Evolutionary conservation across 1,140 invertebrate genomes (phyloP), one percentile per base, ranked within the genome.

Genomic region (Drosophila arawakana): DNA sequence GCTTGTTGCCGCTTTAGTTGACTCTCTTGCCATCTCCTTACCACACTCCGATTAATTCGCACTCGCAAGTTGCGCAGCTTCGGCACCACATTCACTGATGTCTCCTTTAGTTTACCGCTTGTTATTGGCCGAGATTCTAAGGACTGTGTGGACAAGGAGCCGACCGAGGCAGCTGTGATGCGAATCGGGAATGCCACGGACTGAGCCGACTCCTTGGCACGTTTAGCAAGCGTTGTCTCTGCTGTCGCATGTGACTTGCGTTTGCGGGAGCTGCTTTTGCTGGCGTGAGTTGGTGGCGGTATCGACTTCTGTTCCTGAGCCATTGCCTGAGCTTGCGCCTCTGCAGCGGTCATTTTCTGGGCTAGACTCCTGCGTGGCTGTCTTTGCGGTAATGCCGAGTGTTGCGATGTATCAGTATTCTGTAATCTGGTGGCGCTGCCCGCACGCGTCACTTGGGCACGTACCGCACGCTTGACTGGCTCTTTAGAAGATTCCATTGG

Each of bases 161-260:
- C 39, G 9, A 7, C 8, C 7, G 66, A 7, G 5, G 76, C 80
- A 21, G 70, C 83, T 7, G 66, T 77, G 6, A 86, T 83, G n/a
- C 66, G 81, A 0, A 86, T 76, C 3, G 83, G 83, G 8, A 86
- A 86, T 0, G 84, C 83, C 37, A 63, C 1, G 1, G 54, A 9
- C 0, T 11, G 7, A 2, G 7, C 11, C 13, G 7, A 4, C 1
- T 25, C 47, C 7, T 62, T 43, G 7, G 15, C 7, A 21, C 67
- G 18, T 49, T 62, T 47, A 7, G 35, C 10, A n/a, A 9, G 59
- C 7, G 34, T 7, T 3, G 13, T 6, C 1, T 60, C 73, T 37
- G 61, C 3, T 15, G 18, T 25, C 1, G n/a, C 15, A 11, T 44
- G 43, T 10, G n/a, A 13, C 37, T 58, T 77, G 3, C 71, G 63